These are phyloP conservation scores for Saccopteryx bilineata DNA, from an alignment of 2,113 vertebrate genomes.

Conservation along the genomic window DNA sequence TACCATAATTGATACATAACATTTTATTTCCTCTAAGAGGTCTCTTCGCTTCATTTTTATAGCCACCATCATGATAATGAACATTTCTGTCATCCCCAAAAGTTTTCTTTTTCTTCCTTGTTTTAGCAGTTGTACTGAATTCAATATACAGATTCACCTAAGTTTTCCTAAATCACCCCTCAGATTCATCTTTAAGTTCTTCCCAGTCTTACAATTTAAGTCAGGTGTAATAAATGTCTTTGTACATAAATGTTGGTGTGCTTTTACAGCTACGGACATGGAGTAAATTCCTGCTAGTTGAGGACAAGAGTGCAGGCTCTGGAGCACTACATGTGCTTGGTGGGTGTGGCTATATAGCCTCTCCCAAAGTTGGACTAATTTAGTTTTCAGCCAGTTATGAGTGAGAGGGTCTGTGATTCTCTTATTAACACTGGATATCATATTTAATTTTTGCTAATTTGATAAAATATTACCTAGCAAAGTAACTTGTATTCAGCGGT, in stretches of 20 bases:
- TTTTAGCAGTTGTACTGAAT: not conserved
- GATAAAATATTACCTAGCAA: not conserved
- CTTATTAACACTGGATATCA: not conserved
- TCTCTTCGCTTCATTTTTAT: slow-evolving; percentile 15
- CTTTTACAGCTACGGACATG: not conserved
- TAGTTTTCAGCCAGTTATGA: not conserved
- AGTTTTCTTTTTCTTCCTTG: not conserved
- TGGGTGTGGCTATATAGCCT: not conserved
- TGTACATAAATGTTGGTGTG: not conserved
- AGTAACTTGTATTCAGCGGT: not conserved
- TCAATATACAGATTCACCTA: not conserved
- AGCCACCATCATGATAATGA: not conserved
- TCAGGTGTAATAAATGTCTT: slow-evolving; percentile 7
- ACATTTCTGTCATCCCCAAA: not conserved
- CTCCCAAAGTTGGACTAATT: not conserved
- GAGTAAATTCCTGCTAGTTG: not conserved
- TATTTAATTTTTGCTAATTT: slow-evolving; percentile 20
- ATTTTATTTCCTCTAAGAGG: not conserved
- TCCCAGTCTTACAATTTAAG: not conserved
- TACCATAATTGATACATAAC: not conserved
- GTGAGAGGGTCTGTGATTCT: not conserved
- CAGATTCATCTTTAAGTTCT: slow-evolving; percentile 10
- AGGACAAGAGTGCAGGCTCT: not conserved
- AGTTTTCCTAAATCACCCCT: not conserved
- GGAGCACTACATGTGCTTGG: slow-evolving; percentile 17